These are phyloP conservation scores for Eupithecia subumbrata DNA, from an alignment of 2,888 invertebrate species.

Conservation along the genomic window DNA sequence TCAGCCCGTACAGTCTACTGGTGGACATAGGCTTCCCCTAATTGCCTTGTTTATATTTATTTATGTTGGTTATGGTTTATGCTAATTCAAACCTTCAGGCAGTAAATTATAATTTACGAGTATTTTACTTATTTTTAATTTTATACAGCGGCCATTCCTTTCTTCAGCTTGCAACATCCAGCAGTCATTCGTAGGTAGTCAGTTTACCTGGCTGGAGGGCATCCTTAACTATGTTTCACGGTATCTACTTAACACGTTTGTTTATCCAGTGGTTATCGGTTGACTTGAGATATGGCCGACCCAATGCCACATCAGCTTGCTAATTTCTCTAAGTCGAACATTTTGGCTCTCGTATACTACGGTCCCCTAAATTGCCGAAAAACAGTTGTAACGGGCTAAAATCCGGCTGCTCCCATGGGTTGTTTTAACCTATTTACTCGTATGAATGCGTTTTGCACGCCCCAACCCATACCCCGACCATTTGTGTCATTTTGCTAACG, in stretches of 20 bases:
- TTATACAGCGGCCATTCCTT: no score
- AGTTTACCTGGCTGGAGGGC: neutral
- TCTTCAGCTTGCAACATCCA: neutral
- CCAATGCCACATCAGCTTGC: neutral
- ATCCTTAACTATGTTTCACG: neutral
- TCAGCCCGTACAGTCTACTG: no score
- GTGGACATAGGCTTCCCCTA: no score
- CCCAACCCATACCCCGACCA: slow-evolving; percentile 24
- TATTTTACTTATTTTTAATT: no score
- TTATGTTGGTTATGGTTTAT: no score
- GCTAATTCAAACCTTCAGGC: no score
- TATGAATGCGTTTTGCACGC: slow-evolving; percentile 39
- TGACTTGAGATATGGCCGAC: neutral
- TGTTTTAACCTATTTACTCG: slow-evolving; percentile 44
- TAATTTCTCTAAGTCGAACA: neutral
- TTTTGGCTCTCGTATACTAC: neutral
- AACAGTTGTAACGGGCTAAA: slow-evolving; percentile 45
- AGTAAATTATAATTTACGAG: no score
- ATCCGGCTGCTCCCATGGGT: slow-evolving; percentile 34
- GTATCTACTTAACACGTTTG: neutral
- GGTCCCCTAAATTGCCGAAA: slow-evolving; percentile 36
- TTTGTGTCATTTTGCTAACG: slow-evolving; percentile 30
- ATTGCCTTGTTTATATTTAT: no score
- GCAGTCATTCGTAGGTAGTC: neutral
- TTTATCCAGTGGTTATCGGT: neutral